Base-by-base conservation (phyloP, 2,888 invertebrate genomes). In the Caenorhabditis sinica region DNA sequence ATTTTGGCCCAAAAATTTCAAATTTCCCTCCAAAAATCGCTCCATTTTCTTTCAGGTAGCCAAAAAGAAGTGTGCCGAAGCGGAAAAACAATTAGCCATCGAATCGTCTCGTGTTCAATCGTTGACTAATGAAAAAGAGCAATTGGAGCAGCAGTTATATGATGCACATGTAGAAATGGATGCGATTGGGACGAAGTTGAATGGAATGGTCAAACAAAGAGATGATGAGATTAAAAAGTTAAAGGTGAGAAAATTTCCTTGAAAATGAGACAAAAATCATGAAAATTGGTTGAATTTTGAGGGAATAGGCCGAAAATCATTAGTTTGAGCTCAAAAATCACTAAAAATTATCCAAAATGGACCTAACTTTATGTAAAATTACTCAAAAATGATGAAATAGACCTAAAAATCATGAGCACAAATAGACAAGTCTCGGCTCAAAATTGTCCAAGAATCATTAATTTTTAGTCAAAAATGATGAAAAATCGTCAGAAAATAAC, bases 171-270 rank as follows among this genome's bases (percentile, higher is more conserved):
- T 86, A 9, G 90, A 90, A 80, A 87, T 89, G 86, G 90, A 90
- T 53, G 74, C 87, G 15, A 87, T 89, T 23, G 86, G 83, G 15
- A 53, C 85, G 49, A 86, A 86, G 71, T 86, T 87, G 61, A 83
- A 85, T 49, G 75, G 69, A 33, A 90, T 91, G 73, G 82, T 91
- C n/a, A 61, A 73, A 11, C 82, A 86, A 43, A 74, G 91, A 51
- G 91, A 91, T 69, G 85, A 88, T 3, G 89, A 90, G 56, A 90
- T 91, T 40, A 89, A 88, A 69, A 82, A 85, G 49, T 77, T 90
- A 20, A 84, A 89, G 76, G 90, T 90, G 17, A 45, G 25, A 15
- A 2, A 25, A 49, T 15, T 63, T 30, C 3, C 13, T 11, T n/a
- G 36, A 36, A 69, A 66, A 49, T 11, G 25, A 15, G 11, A 1